A percentile compares a stretch with the other conserved stretches of the same genome.
Conservation (phyloP, 2,113 vertebrate genomes). For the Crotalus horridus region DNA sequence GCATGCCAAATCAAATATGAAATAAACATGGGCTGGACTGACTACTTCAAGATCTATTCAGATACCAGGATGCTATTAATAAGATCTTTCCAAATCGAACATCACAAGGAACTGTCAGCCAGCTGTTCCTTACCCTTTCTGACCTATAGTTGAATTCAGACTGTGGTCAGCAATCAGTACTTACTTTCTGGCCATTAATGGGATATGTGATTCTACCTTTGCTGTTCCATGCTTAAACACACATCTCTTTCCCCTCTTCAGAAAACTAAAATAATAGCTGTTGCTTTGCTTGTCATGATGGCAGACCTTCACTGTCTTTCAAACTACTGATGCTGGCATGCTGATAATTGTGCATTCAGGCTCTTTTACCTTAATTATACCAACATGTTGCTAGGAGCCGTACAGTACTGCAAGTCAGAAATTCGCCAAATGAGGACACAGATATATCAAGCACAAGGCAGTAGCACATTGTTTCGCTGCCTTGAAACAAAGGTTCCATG, state of each 20-base stretch:
- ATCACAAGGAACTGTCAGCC: neutral
- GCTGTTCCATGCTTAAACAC: neutral
- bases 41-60: neutral
- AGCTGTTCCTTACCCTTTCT: neutral
- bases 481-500: neutral
- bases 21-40: neutral
- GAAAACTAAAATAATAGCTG: neutral
- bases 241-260: neutral
- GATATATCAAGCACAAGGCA: neutral
- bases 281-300: neutral
- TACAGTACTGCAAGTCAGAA: neutral
- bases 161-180: neutral
- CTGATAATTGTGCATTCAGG: neutral
- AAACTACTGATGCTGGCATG: neutral
- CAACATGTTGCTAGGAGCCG: neutral
- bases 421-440: neutral
- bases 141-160: neutral
- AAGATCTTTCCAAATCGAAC: neutral
- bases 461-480: neutral
- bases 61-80: neutral
- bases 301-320: neutral
- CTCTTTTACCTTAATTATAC: neutral
- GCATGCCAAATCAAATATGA: neutral
- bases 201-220: neutral
- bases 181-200: neutral